Evolutionary conservation across 2,888 invertebrate genomes (phyloP).

Genomic region (Aelia acuminata): DNA sequence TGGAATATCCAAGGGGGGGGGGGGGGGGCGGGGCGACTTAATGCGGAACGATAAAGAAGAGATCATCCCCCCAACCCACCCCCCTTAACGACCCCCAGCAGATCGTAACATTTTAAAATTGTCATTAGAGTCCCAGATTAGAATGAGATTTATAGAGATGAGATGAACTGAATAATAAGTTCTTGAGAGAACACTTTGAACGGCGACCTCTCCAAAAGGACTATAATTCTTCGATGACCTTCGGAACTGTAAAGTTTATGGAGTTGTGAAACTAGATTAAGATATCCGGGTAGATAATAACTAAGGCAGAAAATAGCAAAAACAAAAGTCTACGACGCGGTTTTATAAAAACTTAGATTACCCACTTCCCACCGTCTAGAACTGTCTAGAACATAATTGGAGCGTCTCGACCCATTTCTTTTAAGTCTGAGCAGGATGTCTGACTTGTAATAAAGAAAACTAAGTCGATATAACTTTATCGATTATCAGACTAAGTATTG

Average conservation of each 20-base stretch:
- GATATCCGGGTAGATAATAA: not conserved
- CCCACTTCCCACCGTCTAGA: not conserved
- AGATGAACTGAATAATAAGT: slow-evolving; percentile 43
- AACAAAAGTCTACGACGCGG: not conserved
- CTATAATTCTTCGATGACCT: not conserved
- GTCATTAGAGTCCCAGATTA: slow-evolving; percentile 39
- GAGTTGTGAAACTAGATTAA: not conserved
- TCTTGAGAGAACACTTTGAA: not conserved
- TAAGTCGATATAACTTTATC: no score
- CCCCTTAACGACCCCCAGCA: slow-evolving; percentile 19
- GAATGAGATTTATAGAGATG: slow-evolving; percentile 22
- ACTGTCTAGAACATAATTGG: not conserved
- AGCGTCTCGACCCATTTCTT: not conserved
- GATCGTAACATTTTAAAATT: slow-evolving; percentile 37
- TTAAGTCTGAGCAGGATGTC: not conserved
- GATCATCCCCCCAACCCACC: not conserved
- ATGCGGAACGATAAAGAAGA: not conserved
- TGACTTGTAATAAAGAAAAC: no score
- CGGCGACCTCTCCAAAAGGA: not conserved
- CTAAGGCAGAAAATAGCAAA: not conserved
- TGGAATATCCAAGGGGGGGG: not conserved
- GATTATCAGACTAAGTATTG: no score
- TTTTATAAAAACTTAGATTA: not conserved
- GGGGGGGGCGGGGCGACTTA: no score
- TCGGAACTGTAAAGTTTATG: not conserved